These are phyloP conservation scores for Limnephilus lunatus DNA, from an alignment of 2,888 invertebrate genomes.

Conservation along the genomic window DNA sequence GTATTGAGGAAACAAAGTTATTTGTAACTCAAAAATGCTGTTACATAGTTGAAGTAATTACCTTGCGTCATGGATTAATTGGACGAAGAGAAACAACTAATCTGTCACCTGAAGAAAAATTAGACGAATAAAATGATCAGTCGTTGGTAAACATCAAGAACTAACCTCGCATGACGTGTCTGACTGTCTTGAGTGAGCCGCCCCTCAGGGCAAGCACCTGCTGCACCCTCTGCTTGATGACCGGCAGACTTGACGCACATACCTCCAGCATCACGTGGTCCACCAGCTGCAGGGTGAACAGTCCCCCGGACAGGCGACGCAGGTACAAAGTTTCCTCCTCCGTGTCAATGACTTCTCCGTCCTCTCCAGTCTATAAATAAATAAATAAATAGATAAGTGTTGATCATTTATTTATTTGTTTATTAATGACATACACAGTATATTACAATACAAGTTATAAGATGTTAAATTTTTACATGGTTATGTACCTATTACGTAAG, in stretches of 20 bases:
- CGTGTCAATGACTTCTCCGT: constrained; percentile 75
- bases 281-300: constrained; percentile 97
- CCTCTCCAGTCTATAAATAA: constrained; percentile 72
- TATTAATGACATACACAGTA: too few species aligned
- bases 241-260: constrained; percentile 84
- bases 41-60: too few species aligned
- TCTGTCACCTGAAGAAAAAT: background rate
- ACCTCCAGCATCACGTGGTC: constrained; percentile 92
- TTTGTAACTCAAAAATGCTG: too few species aligned
- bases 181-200: constrained; percentile 93
- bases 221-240: constrained; percentile 90
- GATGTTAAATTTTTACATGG: too few species aligned
- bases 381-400: background rate
- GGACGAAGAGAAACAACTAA: background rate
- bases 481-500: too few species aligned
- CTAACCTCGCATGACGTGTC: constrained; percentile 93
- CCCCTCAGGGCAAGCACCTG: constrained; percentile 93
- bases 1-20: too few species aligned
- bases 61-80: background rate
- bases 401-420: too few species aligned
- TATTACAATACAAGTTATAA: too few species aligned
- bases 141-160: background rate
- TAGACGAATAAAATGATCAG: too few species aligned
- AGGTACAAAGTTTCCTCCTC: constrained; percentile 93
- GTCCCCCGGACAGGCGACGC: constrained; percentile 92